Conservation (phyloP, 2,888 invertebrate species). For the Amphiduros pacificus region DNA sequence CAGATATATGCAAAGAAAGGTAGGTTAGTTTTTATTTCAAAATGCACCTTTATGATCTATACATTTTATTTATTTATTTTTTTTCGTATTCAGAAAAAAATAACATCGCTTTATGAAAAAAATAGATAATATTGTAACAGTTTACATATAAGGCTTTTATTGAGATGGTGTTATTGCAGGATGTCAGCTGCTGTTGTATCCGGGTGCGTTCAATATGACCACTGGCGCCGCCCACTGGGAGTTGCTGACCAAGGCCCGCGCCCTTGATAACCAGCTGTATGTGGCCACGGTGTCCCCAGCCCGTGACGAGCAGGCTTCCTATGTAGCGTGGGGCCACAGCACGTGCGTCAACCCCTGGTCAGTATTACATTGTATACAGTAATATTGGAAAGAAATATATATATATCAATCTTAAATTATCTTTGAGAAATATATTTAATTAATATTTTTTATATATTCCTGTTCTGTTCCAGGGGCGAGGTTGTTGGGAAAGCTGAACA, state of each 20-base stretch:
- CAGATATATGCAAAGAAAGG: conserved; percentile 61
- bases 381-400: too few relatives aligned
- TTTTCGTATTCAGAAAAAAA: neutral
- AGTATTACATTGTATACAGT: neutral
- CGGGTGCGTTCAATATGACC: conserved; percentile 94
- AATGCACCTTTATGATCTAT: too few relatives aligned
- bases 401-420: conserved; percentile 1
- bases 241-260: conserved; percentile 76
- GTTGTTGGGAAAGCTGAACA: conserved; percentile 73
- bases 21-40: too few relatives aligned
- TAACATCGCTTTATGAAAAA: too few relatives aligned
- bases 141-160: too few relatives aligned
- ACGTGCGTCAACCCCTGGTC: conserved; percentile 79
- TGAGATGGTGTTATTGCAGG: conserved; percentile 68
- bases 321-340: conserved; percentile 89
- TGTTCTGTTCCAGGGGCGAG: conserved; percentile 65
- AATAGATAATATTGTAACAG: too few relatives aligned
- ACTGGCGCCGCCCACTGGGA: conserved; percentile 96
- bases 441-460: too few relatives aligned
- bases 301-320: conserved; percentile 71
- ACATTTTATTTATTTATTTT: neutral
- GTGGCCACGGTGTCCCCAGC: conserved; percentile 85
- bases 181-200: conserved; percentile 85
- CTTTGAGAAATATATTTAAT: too few relatives aligned
- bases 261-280: conserved; percentile 86